Conservation (phyloP, 2,113 vertebrate species). For the Phocoena sinus region DNA sequence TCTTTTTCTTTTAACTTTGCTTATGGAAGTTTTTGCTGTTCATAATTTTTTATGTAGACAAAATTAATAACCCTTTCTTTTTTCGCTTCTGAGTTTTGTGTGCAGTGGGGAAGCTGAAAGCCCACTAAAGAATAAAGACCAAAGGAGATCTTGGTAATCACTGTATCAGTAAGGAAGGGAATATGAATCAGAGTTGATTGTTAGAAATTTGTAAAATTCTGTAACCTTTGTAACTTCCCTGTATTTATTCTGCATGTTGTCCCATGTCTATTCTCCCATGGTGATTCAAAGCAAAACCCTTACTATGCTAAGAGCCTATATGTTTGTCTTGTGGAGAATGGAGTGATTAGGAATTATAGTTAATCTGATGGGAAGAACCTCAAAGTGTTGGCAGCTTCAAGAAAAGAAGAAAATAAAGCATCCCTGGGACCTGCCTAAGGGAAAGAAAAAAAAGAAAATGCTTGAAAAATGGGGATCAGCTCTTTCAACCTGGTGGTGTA, state of each 20-base stretch:
- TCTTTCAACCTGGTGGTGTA: not conserved
- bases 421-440: not conserved
- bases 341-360: not conserved
- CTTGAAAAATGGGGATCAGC: not conserved
- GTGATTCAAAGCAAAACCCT: not conserved
- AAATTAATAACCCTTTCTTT: constrained; percentile 2
- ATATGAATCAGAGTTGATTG: not conserved
- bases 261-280: not conserved
- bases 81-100: not conserved
- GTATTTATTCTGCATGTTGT: not conserved
- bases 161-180: not conserved
- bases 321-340: not conserved
- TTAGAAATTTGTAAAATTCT: not conserved
- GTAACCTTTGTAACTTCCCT: not conserved
- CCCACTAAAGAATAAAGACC: not conserved
- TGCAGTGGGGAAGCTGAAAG: not conserved
- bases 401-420: not conserved
- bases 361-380: not conserved
- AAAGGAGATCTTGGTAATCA: not conserved
- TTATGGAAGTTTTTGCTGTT: not conserved
- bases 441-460: not conserved
- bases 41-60: not conserved
- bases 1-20: not conserved
- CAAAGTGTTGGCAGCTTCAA: not conserved
- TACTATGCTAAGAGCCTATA: not conserved